Percentiles rank a stretch among this genome's conserved stretches.
These are phyloP conservation scores for Blomia tropicalis DNA, from an alignment of 2,888 invertebrate genomes.

Conservation along the genomic window DNA sequence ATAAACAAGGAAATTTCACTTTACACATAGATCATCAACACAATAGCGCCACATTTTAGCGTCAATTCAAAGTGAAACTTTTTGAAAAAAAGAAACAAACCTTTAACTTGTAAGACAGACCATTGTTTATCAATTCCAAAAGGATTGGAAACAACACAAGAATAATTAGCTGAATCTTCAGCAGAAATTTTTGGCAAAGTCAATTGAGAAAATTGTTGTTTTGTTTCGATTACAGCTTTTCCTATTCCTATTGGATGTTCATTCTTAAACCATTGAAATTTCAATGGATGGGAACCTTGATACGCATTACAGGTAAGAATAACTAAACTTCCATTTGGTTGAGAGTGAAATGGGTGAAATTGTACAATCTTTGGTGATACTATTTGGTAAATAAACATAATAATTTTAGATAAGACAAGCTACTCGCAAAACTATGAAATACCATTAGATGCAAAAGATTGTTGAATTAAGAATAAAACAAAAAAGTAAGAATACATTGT, in stretches of 20 bases:
- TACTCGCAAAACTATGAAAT: not conserved
- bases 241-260: conserved; percentile 20
- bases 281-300: conserved; percentile 25
- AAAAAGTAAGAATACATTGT: not conserved
- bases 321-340: not conserved
- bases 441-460: conserved; percentile 14
- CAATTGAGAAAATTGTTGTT: conserved; percentile 8
- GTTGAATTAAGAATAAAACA: not conserved
- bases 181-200: conserved; percentile 21
- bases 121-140: conserved; percentile 32
- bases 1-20: no score
- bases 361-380: not conserved
- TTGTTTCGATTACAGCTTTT: conserved; percentile 3
- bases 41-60: not conserved
- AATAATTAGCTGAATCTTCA: conserved; percentile 26
- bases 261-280: conserved; percentile 27
- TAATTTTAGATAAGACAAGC: no score
- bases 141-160: conserved; percentile 23
- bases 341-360: not conserved
- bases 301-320: not conserved
- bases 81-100: conserved; percentile 31
- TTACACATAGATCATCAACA: no score
- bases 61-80: not conserved
- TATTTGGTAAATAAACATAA: not conserved
- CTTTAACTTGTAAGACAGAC: conserved; percentile 38